Conservation (phyloP, 2,797 vertebrate genomes). For the Alectoris magna region DNA sequence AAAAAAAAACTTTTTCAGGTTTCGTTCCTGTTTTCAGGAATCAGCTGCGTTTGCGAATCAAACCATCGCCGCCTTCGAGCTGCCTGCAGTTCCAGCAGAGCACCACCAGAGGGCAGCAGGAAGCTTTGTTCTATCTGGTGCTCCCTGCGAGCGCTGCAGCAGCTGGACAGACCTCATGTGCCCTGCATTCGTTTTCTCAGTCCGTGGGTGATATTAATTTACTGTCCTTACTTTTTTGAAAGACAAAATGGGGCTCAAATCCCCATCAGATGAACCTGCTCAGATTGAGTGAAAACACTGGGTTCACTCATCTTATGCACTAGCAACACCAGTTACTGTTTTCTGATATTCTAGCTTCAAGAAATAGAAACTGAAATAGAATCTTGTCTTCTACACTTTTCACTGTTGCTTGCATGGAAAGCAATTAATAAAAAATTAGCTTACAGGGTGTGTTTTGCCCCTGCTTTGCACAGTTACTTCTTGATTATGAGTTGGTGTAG, state of each 20-base stretch:
- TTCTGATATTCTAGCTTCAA: not conserved
- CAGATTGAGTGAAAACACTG: not conserved
- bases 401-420: not conserved
- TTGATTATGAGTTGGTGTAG: not conserved
- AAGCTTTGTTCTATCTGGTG: accelerated
- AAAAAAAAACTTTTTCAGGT: not conserved
- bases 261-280: not conserved
- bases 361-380: not conserved
- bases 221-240: not conserved
- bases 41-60: accelerated
- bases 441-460: not conserved
- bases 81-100: not conserved
- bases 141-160: not conserved
- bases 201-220: not conserved
- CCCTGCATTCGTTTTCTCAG: not conserved
- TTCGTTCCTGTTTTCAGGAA: not conserved
- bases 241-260: not conserved
- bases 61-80: no score
- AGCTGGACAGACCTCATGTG: not conserved
- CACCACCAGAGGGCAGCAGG: constrained; percentile 39
- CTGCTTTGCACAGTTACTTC: not conserved
- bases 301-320: not conserved
- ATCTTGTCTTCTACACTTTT: not conserved
- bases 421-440: not conserved
- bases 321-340: not conserved